Base-by-base conservation (phyloP, 1,140 invertebrate genomes). In the Drosophila tani region DNA sequence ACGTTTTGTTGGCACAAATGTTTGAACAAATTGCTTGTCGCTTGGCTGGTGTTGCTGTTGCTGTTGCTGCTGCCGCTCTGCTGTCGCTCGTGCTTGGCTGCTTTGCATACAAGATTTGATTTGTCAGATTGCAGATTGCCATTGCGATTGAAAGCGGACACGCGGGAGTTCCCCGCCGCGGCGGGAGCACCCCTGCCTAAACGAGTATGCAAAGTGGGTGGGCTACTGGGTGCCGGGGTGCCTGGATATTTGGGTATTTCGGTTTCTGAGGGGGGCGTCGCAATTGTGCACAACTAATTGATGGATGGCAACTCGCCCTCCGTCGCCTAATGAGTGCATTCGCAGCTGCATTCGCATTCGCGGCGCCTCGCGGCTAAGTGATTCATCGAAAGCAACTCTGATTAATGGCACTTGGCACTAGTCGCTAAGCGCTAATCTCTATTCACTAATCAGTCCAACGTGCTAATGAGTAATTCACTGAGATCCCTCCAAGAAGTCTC, bases 1-100 rank as follows among this genome's bases (percentile, higher is more conserved):
- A 47, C 73, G 77, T 83, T 87, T 88, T 87, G 83, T 87, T 77
- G 73, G 47, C 49, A 53, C 63, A 79, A 86, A 73, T 82, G 82
- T 75, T 82, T 76, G 43, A 68, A 87, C 83, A 87, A 87, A 87
- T 88, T 83, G 80, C 76, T 87, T 87, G 84, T 74, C 83, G 84
- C 80, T 71, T 63, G 59, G 63, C 51, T 74, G 65, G 53, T 63
- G 35, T 66, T 41, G 62, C 58, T 29, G 35, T 32, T 21, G 19
- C 53, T 40, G 19, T 5, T 43, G 55, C 17, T 46, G 32, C 7
- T 43, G 35, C 21, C 35, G 47, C 27, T 14, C 55, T 40, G 29
- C 12, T 43, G 59, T 38, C 32, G 38, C 64, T 45, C 17, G 47
- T 49, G 15, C 29, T 56, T 9, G 43, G 65, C 78, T 86, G 50